Conservation (phyloP, 2,888 invertebrate species). For the Myopa testacea region DNA sequence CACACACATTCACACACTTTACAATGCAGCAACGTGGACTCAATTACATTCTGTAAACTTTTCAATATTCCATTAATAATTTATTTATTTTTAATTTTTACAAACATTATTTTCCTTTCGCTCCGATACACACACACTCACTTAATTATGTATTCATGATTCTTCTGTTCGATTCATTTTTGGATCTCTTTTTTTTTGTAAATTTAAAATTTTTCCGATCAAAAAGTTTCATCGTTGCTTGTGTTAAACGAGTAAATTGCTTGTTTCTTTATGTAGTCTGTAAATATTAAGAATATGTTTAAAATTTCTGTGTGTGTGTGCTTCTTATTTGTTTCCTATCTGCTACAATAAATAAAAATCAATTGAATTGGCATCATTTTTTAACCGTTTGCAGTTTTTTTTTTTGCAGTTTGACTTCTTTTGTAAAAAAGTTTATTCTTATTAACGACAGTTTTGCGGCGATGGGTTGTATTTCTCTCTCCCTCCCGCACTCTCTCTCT, state of each 20-base stretch:
- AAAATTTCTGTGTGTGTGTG: neutral
- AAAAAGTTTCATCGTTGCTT: neutral
- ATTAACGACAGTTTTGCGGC: neutral
- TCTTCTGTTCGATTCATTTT: slow-evolving; percentile 23
- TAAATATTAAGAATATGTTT: neutral
- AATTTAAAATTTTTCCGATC: slow-evolving; percentile 21
- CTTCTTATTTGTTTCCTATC: neutral
- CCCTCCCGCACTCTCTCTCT: neutral
- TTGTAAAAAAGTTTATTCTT: neutral
- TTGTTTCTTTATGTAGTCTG: slow-evolving; percentile 11
- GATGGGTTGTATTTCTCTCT: neutral
- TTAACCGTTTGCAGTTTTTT: slow-evolving; percentile 16
- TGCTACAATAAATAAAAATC: slow-evolving; percentile 12
- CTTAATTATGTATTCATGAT: slow-evolving; percentile 33
- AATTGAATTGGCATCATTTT: slow-evolving; percentile 26
- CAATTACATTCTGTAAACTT: slow-evolving; percentile 65
- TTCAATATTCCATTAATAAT: slow-evolving; percentile 63
- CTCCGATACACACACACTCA: neutral
- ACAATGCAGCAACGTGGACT: slow-evolving; percentile 45
- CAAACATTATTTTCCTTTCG: neutral
- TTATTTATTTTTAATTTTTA: slow-evolving; percentile 53
- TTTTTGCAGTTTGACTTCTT: neutral
- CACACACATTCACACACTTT: neutral
- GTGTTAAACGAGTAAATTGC: neutral
- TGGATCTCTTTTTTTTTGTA: slow-evolving; percentile 2